Evolutionary conservation across 2,113 vertebrate species (phyloP), one percentile per base, ranked within the genome.

Genomic region (Anseranas semipalmata): DNA sequence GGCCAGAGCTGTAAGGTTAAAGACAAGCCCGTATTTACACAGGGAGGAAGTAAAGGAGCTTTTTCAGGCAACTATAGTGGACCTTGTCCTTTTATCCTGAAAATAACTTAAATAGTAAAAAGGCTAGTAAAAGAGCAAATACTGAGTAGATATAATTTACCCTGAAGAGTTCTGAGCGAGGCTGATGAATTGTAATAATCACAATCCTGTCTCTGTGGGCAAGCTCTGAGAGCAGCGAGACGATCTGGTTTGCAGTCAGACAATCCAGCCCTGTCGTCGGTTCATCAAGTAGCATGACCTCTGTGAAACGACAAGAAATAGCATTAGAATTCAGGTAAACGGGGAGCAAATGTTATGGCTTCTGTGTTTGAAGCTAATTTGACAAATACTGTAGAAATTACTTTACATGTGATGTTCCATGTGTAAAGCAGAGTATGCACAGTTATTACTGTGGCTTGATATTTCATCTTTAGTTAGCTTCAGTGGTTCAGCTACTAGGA

Each of bases 231-330:
- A 99, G 98, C 91, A 99, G 96, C 7, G 97, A 75, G 45, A 99
- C 98, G 6, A 99, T 99, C 97, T 99, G 99, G 98, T 99, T 99
- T 70, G 99, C 99, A 1, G 99, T 99, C 99, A 99, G 98, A 95
- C 99, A 99, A 98, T 99, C 99, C 97, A 99, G 97, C 62, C 99
- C 99, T 3, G 99, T 99, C 3, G 99, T 99, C 16, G 99, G 99
- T 92, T 99, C 99, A 70, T 99, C 99, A 89, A 99, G 98, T 45
- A 99, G 97, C 98, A 99, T 99, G 85, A 99, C 94, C 93, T 98
- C 99, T 99, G 98, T 65, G 88, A 90, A 92, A 79, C 4, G 15
- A 97, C 43, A 93, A 91, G 33, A 79, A 71, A 66, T 7, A 76
- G 24, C 48, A 22, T 45, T 87, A 90, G 71, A 89, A 72, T 10